Evolutionary conservation across 1,140 invertebrate genomes (phyloP).

Genomic region (Bombus balteatus): DNA sequence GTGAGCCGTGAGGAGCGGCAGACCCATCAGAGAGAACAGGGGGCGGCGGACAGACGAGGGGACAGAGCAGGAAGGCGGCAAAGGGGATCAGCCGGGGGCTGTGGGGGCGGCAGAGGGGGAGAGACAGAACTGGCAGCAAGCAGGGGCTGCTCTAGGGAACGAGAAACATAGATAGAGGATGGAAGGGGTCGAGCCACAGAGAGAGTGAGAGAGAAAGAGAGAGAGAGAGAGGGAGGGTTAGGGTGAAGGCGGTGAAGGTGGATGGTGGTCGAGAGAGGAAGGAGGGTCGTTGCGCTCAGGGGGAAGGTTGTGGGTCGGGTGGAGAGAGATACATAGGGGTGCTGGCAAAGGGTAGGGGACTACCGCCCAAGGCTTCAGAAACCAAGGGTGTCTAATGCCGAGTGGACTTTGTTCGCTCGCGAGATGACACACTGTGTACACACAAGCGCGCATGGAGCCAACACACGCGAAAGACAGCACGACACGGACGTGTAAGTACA

Average conservation of each 20-base stretch:
- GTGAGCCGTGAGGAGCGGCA: conserved; percentile 37
- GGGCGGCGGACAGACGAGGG: conserved; percentile 6
- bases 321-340: conserved; percentile 75
- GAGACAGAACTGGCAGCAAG: conserved; percentile 50
- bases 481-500: neutral
- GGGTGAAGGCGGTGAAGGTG: conserved; percentile 58
- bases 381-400: conserved; percentile 78
- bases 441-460: neutral
- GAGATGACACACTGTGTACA: conserved; percentile 72
- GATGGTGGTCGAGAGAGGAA: conserved; percentile 50
- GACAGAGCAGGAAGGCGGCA: neutral
- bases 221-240: conserved; percentile 34
- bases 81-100: conserved; percentile 4
- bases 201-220: neutral
- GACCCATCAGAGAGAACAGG: conserved; percentile 13
- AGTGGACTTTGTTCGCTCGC: conserved; percentile 77
- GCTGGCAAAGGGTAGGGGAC: conserved; percentile 73
- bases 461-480: neutral
- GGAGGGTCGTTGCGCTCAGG: conserved; percentile 49
- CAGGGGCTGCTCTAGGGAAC: conserved; percentile 68
- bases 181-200: conserved; percentile 40
- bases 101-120: conserved; percentile 3
- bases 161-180: conserved; percentile 65
- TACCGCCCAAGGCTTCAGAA: conserved; percentile 77
- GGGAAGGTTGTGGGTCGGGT: conserved; percentile 57